Percentiles rank a stretch among this genome's conserved stretches.
Evolutionary conservation across 1,140 invertebrate genomes (phyloP).

Genomic region (Drosophila sp.): DNA sequence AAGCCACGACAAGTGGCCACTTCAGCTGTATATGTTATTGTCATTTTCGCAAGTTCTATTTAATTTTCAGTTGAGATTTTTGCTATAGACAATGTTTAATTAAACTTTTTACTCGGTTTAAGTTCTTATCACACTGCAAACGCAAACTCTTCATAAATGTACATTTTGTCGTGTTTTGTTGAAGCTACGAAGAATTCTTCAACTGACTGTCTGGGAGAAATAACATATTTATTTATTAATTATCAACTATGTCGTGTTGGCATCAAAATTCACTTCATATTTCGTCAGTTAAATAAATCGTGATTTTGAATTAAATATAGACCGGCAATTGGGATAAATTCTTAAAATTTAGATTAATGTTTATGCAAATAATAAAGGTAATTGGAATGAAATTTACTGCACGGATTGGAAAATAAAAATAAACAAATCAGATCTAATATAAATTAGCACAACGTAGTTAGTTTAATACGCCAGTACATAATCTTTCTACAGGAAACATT

Average conservation of each 20-base stretch:
- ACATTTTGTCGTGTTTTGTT: slow-evolving; percentile 42
- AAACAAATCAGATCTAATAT: no score
- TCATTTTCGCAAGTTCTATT: slow-evolving; percentile 87
- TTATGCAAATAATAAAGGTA: no score
- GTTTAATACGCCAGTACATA: no score
- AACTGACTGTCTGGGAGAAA: neutral
- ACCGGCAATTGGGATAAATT: no score
- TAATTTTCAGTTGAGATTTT: slow-evolving; percentile 45
- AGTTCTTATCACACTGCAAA: slow-evolving; percentile 40
- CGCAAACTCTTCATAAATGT: slow-evolving; percentile 33
- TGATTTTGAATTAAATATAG: no score
- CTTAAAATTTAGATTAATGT: no score
- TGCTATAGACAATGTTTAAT: slow-evolving; percentile 28
- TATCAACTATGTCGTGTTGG: neutral
- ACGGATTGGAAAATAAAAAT: no score
- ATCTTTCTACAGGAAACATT: neutral
- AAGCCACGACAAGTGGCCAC: slow-evolving; percentile 94
- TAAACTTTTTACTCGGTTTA: neutral
- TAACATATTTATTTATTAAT: neutral
- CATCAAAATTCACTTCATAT: no score
- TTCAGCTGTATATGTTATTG: slow-evolving; percentile 94
- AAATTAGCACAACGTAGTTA: no score
- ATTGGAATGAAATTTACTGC: no score
- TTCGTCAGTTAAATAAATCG: no score
- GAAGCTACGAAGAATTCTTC: neutral